Percentiles rank a stretch among this genome's conserved stretches.
phyloP scores from a whole-genome alignment of 2,888 invertebrate genomes.

The Caenorhabditis doughertyi region DNA sequence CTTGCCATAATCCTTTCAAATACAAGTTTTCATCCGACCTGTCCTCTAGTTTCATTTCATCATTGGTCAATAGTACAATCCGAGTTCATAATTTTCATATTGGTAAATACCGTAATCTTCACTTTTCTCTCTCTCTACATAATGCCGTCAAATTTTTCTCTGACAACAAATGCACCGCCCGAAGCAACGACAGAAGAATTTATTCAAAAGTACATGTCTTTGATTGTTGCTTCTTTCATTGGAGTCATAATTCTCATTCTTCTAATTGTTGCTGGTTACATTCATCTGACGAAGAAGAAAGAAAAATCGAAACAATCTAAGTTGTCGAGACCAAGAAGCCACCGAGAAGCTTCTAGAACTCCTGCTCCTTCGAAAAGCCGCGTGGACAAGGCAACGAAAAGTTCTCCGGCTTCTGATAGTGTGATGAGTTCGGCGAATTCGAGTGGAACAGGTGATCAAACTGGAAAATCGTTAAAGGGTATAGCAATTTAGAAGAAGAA shows the following conservation, averaged over 20 bases:
- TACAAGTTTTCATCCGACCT: no score
- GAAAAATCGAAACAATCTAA: background rate
- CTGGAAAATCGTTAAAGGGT: background rate
- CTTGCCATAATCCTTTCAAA: no score
- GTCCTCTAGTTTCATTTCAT: no score
- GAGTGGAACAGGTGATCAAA: background rate
- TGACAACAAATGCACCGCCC: background rate
- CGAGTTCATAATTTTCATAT: no score
- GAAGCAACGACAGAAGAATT: background rate
- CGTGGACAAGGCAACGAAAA: background rate
- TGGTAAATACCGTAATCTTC: no score
- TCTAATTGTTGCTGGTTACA: background rate
- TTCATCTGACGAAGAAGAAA: slow-evolving; percentile 8
- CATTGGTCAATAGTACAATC: no score
- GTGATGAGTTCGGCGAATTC: background rate
- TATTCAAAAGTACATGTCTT: slow-evolving; percentile 10
- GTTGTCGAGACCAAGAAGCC: background rate
- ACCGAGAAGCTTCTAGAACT: background rate
- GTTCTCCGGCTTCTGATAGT: slow-evolving; percentile 10
- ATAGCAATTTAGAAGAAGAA: no score
- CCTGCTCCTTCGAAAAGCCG: background rate
- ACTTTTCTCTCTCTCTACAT: no score
- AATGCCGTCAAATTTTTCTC: no score
- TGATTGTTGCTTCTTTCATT: slow-evolving; percentile 1
- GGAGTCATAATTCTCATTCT: slow-evolving; percentile 11